Conservation (phyloP, 2,797 vertebrate species). For the Acanthurus leucopareius region DNA sequence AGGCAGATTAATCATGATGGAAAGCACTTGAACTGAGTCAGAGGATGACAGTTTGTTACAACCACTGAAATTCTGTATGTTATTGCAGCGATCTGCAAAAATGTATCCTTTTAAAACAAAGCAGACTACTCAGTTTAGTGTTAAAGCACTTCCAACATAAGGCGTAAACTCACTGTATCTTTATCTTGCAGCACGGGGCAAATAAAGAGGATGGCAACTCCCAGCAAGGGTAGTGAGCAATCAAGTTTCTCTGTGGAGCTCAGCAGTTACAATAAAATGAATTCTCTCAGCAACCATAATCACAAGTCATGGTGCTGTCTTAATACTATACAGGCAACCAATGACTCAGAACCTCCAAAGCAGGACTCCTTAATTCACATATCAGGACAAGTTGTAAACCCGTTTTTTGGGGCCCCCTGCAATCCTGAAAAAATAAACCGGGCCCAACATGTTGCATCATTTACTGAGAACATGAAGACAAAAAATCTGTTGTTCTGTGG, state of each 20-base stretch:
- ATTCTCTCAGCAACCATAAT: neutral
- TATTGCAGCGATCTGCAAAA: constrained; percentile 7
- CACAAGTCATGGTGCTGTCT: neutral
- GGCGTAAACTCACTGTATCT: constrained; percentile 32
- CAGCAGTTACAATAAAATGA: constrained; percentile 24
- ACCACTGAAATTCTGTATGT: neutral
- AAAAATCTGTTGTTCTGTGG: constrained; percentile 32
- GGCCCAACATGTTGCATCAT: constrained; percentile 10
- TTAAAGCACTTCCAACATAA: constrained; percentile 15
- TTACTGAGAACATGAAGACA: neutral
- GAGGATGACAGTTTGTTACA: neutral
- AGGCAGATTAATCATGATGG: neutral
- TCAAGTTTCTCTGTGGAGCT: neutral
- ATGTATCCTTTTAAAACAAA: constrained; percentile 12
- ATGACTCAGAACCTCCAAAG: constrained; percentile 1
- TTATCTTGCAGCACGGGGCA: constrained; percentile 30
- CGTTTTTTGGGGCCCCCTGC: neutral
- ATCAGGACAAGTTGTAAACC: constrained; percentile 1
- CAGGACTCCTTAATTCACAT: neutral
- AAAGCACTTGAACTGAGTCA: constrained; percentile 19
- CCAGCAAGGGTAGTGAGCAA: neutral
- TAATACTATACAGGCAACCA: constrained; percentile 13
- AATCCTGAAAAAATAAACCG: constrained; percentile 6
- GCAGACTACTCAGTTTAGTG: constrained; percentile 2
- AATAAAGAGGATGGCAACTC: constrained; percentile 43